These are phyloP conservation scores for Zootermopsis nevadensis DNA, from an alignment of 2,888 invertebrate genomes.

Conservation along the genomic window DNA sequence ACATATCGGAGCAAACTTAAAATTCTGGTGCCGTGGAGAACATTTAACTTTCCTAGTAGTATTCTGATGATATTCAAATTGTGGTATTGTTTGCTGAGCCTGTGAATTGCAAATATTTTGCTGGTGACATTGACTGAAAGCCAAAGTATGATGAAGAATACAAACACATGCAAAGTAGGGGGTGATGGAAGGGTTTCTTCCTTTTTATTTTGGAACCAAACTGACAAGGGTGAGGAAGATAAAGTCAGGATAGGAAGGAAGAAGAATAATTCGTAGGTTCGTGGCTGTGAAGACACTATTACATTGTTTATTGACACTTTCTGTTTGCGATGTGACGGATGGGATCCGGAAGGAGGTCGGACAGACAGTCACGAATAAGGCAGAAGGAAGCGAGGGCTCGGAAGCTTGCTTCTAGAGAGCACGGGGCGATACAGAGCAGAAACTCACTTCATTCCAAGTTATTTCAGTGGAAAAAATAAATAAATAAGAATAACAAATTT, in stretches of 20 bases:
- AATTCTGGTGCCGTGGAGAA: neutral
- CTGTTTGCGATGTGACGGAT: slow-evolving; percentile 27
- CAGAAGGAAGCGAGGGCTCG: neutral
- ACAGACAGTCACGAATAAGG: neutral
- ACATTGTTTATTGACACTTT: slow-evolving; percentile 37
- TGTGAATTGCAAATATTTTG: slow-evolving; percentile 29
- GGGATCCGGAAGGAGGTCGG: neutral
- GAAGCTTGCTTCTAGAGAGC: too few relatives aligned
- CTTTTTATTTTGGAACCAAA: slow-evolving; percentile 9
- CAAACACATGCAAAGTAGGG: slow-evolving; percentile 37
- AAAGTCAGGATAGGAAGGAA: neutral
- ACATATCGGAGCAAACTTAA: neutral
- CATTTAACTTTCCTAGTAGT: neutral
- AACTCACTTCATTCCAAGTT: too few relatives aligned
- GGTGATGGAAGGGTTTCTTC: neutral
- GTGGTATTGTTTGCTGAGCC: slow-evolving; percentile 20
- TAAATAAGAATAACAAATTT: too few relatives aligned
- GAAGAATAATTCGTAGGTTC: neutral
- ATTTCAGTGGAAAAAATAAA: too few relatives aligned
- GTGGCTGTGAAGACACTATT: neutral
- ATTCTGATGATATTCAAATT: slow-evolving; percentile 34
- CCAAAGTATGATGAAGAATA: slow-evolving; percentile 41
- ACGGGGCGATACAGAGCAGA: neutral
- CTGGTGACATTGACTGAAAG: slow-evolving; percentile 36
- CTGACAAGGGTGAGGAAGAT: slow-evolving; percentile 11